Evolutionary conservation across 1,140 invertebrate species (phyloP).

Genomic region (Antheraea pernyi): DNA sequence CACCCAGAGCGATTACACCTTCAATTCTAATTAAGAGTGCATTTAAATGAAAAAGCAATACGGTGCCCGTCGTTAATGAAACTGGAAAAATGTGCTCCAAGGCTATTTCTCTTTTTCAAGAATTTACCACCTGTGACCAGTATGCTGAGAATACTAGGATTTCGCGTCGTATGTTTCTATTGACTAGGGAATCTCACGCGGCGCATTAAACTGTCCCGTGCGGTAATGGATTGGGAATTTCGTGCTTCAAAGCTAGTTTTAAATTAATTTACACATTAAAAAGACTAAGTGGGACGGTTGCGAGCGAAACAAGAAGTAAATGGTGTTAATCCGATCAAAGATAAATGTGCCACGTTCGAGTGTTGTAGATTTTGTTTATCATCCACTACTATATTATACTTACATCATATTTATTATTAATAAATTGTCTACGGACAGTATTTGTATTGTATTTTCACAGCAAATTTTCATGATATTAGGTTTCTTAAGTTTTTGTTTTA

Average conservation of each 20-base stretch:
- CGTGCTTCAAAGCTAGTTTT: conserved; percentile 65
- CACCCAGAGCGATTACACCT: conserved; percentile 65
- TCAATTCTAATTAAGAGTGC: conserved; percentile 65
- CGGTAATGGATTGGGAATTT: conserved; percentile 72
- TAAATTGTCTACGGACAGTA: no score
- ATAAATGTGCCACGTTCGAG: conserved; percentile 1
- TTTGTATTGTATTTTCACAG: no score
- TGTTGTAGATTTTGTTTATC: no score
- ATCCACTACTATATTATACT: no score
- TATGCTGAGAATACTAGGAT: conserved; percentile 44
- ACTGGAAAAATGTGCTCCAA: conserved; percentile 41
- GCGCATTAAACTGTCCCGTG: conserved; percentile 63
- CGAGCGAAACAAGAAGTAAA: conserved; percentile 53
- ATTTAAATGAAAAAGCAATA: conserved; percentile 66
- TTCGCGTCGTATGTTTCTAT: conserved; percentile 40
- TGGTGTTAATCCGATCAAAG: conserved; percentile 58
- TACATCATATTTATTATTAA: no score
- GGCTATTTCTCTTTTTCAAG: conserved; percentile 38
- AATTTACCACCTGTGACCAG: conserved; percentile 50
- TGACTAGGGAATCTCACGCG: conserved; percentile 28
- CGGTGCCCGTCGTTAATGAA: conserved; percentile 49
- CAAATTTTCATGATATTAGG: no score
- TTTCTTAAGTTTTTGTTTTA: no score
- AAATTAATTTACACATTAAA: conserved; percentile 76
- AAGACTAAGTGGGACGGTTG: conserved; percentile 52